These are phyloP conservation scores for Leptopilina clavipes DNA, from an alignment of 1,140 invertebrate species.

Conservation along the genomic window DNA sequence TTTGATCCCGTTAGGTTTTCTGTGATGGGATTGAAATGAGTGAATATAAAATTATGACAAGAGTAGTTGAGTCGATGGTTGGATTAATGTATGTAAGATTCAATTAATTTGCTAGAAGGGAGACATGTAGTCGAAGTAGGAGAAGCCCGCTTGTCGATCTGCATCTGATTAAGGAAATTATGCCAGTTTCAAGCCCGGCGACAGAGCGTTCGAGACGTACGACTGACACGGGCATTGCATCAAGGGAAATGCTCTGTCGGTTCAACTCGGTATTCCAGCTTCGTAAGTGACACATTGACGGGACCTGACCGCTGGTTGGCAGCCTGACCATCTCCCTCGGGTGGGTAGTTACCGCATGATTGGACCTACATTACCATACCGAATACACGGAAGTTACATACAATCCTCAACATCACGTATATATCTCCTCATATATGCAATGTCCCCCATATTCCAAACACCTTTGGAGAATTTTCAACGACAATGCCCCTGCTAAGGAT, in stretches of 20 bases:
- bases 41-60: too few relatives aligned
- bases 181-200: constrained; percentile 57
- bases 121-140: neutral
- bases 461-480: constrained; percentile 34
- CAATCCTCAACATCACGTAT: constrained; percentile 50
- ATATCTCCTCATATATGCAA: neutral
- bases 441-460: constrained; percentile 26
- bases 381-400: constrained; percentile 58
- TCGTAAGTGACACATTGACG: constrained; percentile 76
- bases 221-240: constrained; percentile 62
- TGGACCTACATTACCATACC: constrained; percentile 75
- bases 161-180: constrained; percentile 45
- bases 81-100: neutral
- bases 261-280: constrained; percentile 66
- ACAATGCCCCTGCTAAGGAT: neutral
- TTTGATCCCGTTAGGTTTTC: too few relatives aligned
- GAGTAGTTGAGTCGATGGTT: too few relatives aligned
- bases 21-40: too few relatives aligned
- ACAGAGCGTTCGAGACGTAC: constrained; percentile 62
- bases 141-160: neutral
- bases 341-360: constrained; percentile 74
- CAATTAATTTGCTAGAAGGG: constrained; percentile 9
- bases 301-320: constrained; percentile 72
- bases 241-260: constrained; percentile 64
- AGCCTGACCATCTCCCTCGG: constrained; percentile 71